Evolutionary conservation across 2,113 vertebrate species (phyloP).

Genomic region (Burhinus oedicnemus): DNA sequence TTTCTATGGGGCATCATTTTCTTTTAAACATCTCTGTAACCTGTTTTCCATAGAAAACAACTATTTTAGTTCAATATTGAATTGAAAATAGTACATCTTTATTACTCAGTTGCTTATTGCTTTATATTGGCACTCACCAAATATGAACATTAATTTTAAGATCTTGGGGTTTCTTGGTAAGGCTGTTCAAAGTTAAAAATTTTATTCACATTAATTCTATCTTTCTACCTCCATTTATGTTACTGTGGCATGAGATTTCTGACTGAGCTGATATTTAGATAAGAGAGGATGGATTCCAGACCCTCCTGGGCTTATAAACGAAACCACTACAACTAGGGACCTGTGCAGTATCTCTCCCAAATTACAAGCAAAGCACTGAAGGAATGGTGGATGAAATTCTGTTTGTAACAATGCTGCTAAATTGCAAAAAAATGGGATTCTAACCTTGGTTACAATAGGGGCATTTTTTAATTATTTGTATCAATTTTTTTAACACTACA

Average conservation of each 20-base stretch:
- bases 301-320: not conserved
- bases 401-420: not conserved
- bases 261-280: not conserved
- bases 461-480: not conserved
- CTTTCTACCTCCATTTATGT: not conserved
- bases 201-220: not conserved
- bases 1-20: not conserved
- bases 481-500: not conserved
- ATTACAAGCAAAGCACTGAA: not conserved
- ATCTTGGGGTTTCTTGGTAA: not conserved
- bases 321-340: not conserved
- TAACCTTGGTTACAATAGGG: not conserved
- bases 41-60: not conserved
- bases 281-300: slow-evolving; percentile 7
- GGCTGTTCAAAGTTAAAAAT: not conserved
- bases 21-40: not conserved
- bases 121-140: not conserved
- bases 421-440: not conserved
- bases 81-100: not conserved
- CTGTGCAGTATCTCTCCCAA: not conserved
- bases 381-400: not conserved
- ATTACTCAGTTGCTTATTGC: not conserved
- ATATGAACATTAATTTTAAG: not conserved
- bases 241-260: not conserved
- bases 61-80: not conserved